phyloP scores from a whole-genome alignment of 2,888 invertebrate species.

The Dasysyrphus tricinctus region DNA sequence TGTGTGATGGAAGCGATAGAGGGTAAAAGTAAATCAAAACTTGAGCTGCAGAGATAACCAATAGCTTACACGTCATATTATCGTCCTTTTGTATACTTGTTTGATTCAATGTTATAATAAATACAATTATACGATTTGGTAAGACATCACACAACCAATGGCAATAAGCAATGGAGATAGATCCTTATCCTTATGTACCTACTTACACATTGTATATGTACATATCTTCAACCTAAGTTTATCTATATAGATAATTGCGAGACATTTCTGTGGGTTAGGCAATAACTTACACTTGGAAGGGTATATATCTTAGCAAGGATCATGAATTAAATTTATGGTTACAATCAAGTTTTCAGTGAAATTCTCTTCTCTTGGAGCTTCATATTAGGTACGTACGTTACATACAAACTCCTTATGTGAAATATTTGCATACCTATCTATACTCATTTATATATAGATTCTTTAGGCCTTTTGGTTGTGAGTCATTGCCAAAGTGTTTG shows the following conservation, averaged over 20 bases:
- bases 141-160: conserved; percentile 48
- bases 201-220: background rate
- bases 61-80: conserved; percentile 40
- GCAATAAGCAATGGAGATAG: background rate
- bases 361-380: conserved; percentile 15
- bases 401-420: too few relatives aligned
- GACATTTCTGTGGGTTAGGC: conserved; percentile 34
- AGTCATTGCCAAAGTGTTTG: conserved; percentile 21
- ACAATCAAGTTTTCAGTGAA: conserved; percentile 55
- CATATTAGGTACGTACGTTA: background rate
- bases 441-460: background rate
- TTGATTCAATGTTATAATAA: conserved; percentile 70
- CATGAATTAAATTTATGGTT: conserved; percentile 72
- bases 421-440: background rate
- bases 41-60: conserved; percentile 46
- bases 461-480: conserved; percentile 18
- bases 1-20: background rate
- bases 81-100: conserved; percentile 59
- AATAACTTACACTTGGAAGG: conserved; percentile 58
- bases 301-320: conserved; percentile 52
- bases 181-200: conserved; percentile 1
- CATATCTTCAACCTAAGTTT: too few relatives aligned
- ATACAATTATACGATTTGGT: conserved; percentile 67
- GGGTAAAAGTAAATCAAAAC: conserved; percentile 66
- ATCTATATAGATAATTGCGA: conserved; percentile 10